Conservation (phyloP, 2,888 invertebrate genomes). For the Leucoma salicis region DNA sequence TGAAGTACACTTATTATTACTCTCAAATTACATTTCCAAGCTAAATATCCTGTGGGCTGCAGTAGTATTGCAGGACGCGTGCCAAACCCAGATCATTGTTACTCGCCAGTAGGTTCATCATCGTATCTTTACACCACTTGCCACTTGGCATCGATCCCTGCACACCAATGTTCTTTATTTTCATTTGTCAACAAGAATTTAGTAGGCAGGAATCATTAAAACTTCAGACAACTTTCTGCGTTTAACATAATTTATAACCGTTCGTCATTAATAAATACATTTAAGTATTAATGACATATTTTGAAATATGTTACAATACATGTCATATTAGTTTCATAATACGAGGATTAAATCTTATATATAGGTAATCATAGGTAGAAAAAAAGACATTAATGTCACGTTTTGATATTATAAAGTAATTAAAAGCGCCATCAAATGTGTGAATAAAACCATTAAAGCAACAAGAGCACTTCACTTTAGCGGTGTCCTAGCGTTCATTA, state of each 20-base stretch:
- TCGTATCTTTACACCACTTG: slow-evolving; percentile 34
- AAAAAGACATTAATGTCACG: slow-evolving; percentile 15
- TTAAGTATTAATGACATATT: too few relatives aligned
- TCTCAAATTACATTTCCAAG: not conserved
- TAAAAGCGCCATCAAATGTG: slow-evolving; percentile 41
- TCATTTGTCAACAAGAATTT: slow-evolving; percentile 32
- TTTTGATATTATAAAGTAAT: slow-evolving; percentile 28
- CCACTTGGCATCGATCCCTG: slow-evolving; percentile 34
- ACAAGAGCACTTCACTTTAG: slow-evolving; percentile 50
- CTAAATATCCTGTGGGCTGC: slow-evolving; percentile 17
- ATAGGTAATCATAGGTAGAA: slow-evolving; percentile 7
- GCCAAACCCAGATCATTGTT: slow-evolving; percentile 45
- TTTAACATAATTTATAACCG: not conserved
- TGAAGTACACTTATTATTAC: too few relatives aligned
- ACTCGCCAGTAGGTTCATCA: slow-evolving; percentile 34
- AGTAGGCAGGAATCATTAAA: slow-evolving; percentile 1
- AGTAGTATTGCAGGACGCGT: slow-evolving; percentile 23
- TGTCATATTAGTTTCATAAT: too few relatives aligned
- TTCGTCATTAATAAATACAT: too few relatives aligned
- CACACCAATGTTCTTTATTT: slow-evolving; percentile 29
- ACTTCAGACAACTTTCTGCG: not conserved
- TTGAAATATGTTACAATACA: too few relatives aligned
- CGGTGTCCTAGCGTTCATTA: slow-evolving; percentile 54
- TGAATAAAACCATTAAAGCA: slow-evolving; percentile 46
- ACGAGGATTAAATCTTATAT: too few relatives aligned